Conservation (phyloP, 2,888 invertebrate species). For the Branchipolynoe longqiensis region DNA sequence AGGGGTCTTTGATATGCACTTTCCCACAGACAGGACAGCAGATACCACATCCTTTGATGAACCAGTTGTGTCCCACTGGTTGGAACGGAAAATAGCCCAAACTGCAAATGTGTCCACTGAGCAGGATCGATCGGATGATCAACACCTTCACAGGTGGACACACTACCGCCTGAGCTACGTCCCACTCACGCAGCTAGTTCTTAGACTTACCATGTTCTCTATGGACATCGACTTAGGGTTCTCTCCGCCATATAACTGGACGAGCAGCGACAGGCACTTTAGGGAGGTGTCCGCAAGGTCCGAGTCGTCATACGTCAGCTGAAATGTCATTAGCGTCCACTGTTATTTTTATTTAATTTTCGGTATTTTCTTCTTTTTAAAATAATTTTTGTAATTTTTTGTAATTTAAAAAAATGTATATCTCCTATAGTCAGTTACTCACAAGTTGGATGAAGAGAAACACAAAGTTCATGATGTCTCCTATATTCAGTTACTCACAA, state of each 20-base stretch:
- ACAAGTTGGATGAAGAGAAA: too few species aligned
- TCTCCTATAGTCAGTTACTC: too few species aligned
- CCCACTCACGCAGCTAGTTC: neutral
- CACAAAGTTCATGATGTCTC: too few species aligned
- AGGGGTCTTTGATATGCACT: too few species aligned
- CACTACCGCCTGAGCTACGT: neutral
- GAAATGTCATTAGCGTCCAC: conserved; percentile 45
- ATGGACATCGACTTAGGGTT: conserved; percentile 76
- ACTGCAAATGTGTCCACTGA: too few species aligned
- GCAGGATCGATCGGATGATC: too few species aligned
- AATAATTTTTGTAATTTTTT: too few species aligned
- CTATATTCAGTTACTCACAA: too few species aligned
- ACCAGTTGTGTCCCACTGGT: neutral
- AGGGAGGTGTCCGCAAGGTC: conserved; percentile 79
- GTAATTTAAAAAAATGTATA: too few species aligned
- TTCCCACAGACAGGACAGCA: neutral
- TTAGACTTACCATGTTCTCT: conserved; percentile 77
- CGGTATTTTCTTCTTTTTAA: too few species aligned
- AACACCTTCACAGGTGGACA: too few species aligned
- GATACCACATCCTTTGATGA: neutral
- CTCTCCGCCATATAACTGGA: conserved; percentile 82
- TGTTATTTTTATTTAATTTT: neutral
- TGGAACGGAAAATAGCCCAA: too few species aligned
- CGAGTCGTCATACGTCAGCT: conserved; percentile 80
- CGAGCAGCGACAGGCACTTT: conserved; percentile 79